A percentile compares a stretch with the other conserved stretches of the same genome.
These are phyloP conservation scores for Hippoglossus stenolepis DNA, from an alignment of 2,113 vertebrate genomes.

Conservation along the genomic window DNA sequence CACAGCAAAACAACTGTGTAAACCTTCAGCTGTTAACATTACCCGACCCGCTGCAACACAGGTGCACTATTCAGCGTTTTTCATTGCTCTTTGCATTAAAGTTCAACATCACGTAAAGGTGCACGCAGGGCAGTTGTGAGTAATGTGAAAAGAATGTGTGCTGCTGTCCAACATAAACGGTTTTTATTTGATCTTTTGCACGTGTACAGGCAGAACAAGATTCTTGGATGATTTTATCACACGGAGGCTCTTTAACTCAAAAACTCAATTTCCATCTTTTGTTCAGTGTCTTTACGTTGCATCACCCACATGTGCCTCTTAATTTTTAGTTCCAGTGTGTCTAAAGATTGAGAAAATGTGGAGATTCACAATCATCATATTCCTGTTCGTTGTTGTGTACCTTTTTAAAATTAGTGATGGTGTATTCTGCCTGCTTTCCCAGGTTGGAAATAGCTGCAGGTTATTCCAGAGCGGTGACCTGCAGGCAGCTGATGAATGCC, in stretches of 20 bases:
- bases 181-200: constrained; percentile 7
- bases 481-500: constrained; percentile 26
- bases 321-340: constrained; percentile 22
- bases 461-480: constrained; percentile 67
- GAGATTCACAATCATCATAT: background rate
- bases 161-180: constrained; percentile 47
- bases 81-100: constrained; percentile 7
- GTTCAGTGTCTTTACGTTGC: constrained; percentile 8
- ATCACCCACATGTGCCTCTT: background rate
- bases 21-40: constrained; percentile 2
- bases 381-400: constrained; percentile 27
- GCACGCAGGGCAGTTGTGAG: constrained; percentile 10
- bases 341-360: constrained; percentile 4
- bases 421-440: constrained; percentile 46
- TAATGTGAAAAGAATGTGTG: constrained; percentile 56
- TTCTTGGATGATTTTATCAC: no score
- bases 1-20: background rate
- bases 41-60: background rate
- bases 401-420: constrained; percentile 57
- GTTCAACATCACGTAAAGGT: constrained; percentile 21
- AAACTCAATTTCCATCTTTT: constrained; percentile 33
- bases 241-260: constrained; percentile 1
- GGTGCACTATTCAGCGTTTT: constrained; percentile 4
- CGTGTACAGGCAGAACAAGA: background rate
- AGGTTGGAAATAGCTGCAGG: constrained; percentile 69